phyloP scores from a whole-genome alignment of 2,113 vertebrate genomes.

The Mystacornis crossleyi region DNA sequence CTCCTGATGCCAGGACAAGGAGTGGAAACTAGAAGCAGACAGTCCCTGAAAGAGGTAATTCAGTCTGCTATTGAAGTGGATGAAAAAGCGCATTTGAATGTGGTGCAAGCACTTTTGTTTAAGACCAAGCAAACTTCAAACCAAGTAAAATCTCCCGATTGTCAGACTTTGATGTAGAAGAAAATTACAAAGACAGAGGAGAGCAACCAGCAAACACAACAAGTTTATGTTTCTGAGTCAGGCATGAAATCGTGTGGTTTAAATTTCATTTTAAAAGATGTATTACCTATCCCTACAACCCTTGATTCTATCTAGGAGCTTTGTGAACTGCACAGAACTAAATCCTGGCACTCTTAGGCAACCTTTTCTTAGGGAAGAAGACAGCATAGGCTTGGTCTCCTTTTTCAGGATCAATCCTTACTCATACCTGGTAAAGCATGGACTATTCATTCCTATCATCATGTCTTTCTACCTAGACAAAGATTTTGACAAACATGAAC shows the following conservation, averaged over 20 bases:
- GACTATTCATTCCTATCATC: background rate
- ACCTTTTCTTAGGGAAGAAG: background rate
- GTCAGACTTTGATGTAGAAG: background rate
- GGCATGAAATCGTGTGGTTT: background rate
- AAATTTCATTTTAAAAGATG: background rate
- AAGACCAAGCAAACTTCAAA: background rate
- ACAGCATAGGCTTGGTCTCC: background rate
- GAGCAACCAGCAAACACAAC: background rate
- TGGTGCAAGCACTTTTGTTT: background rate
- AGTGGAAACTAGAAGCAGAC: background rate
- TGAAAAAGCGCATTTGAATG: background rate
- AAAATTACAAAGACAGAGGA: background rate
- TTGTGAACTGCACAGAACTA: background rate
- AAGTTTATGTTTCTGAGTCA: background rate
- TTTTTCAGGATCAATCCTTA: background rate
- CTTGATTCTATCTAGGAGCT: background rate
- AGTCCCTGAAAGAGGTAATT: background rate
- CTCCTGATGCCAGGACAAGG: background rate
- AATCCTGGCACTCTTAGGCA: background rate
- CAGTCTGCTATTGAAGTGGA: background rate
- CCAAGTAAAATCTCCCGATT: background rate
- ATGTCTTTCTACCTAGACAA: background rate
- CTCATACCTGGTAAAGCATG: background rate
- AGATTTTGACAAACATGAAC: background rate
- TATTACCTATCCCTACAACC: background rate